Evolutionary conservation across 2,113 vertebrate genomes (phyloP), one percentile per base, ranked within the genome.

Genomic region (Corvus cornix): DNA sequence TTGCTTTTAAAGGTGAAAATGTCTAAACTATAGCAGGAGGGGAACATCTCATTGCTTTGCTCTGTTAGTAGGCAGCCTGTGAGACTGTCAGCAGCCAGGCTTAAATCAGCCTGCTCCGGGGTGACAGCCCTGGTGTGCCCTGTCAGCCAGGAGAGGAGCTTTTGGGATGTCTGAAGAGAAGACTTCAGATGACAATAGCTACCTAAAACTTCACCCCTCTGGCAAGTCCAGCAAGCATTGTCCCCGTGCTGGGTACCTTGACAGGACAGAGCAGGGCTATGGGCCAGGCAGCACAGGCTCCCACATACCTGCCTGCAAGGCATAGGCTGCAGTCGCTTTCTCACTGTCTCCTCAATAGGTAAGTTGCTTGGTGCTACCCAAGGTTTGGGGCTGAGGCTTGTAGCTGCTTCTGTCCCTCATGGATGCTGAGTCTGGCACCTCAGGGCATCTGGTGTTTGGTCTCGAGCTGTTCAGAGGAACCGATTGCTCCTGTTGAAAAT

Each of bases 1-100:
- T 76, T 53, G 49, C 39, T 95, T 87, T 94, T 81, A 22, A n/a
- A 78, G 69, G 75, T 70, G 87, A 87, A 66, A 49, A 84, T 78
- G 48, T 69, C 89, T 77, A 55, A 88, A 86, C n/a, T 62, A 22
- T 28, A 74, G 55, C 23, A 88, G 55, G 33, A 87, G 31, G 15
- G 26, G 59, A 90, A 55, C 48, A 43, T 69, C 63, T 87, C 2
- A 1, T 46, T 93, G 46, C 70, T 93, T 89, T 79, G 10, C 58
- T 66, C 31, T 89, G 24, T 66, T 85, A 16, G 41, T 82, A 60
- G 69, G 60, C 43, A 91, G n/a, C 56, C 31, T 74, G 21, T 67
- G 80, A 81, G 80, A 48, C 35, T 39, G 28, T 86, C 59, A 49
- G 62, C 33, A 69, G 43, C 26, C 28, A 39, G 51, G 12, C 0